These are phyloP conservation scores for Enteromius mattozi DNA, from an alignment of 2,797 vertebrate species.

Conservation along the genomic window DNA sequence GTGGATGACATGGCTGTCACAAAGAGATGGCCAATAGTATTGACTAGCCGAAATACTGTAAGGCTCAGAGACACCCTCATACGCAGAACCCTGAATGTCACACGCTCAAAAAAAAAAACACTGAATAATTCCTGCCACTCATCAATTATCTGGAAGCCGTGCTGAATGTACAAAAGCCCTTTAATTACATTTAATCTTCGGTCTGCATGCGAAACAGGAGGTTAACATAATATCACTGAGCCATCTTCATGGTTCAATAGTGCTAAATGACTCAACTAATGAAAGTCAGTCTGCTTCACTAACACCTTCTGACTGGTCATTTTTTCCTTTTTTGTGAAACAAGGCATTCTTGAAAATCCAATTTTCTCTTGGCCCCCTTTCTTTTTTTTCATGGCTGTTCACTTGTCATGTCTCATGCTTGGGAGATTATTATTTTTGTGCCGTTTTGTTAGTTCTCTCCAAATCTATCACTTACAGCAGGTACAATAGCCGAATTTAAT, in stretches of 20 bases:
- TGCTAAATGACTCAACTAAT: slow-evolving; percentile 81
- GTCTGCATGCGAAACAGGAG: slow-evolving; percentile 82
- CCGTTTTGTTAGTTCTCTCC: slow-evolving; percentile 70
- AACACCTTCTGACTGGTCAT: slow-evolving; percentile 78
- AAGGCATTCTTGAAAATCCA: slow-evolving; percentile 81
- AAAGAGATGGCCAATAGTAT: slow-evolving; percentile 11
- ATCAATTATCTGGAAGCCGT: slow-evolving; percentile 73
- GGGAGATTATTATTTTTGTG: slow-evolving; percentile 74
- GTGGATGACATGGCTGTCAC: background rate
- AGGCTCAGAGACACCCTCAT: background rate
- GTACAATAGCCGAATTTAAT: slow-evolving; percentile 77
- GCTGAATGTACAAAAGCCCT: slow-evolving; percentile 74
- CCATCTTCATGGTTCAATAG: slow-evolving; percentile 82
- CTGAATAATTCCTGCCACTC: slow-evolving; percentile 74
- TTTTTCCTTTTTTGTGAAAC: slow-evolving; percentile 69
- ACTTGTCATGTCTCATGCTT: slow-evolving; percentile 78
- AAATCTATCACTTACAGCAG: slow-evolving; percentile 81
- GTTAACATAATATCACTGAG: slow-evolving; percentile 85
- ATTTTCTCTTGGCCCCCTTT: slow-evolving; percentile 80
- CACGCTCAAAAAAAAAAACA: slow-evolving; percentile 46
- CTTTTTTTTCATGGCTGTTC: slow-evolving; percentile 76
- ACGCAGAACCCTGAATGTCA: slow-evolving; percentile 7
- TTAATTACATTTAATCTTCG: slow-evolving; percentile 82
- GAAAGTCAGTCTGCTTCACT: slow-evolving; percentile 79
- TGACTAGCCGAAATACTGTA: background rate